Evolutionary conservation across 2,888 invertebrate genomes (phyloP), one percentile per base, ranked within the genome.

Genomic region (Cryptus armator): DNA sequence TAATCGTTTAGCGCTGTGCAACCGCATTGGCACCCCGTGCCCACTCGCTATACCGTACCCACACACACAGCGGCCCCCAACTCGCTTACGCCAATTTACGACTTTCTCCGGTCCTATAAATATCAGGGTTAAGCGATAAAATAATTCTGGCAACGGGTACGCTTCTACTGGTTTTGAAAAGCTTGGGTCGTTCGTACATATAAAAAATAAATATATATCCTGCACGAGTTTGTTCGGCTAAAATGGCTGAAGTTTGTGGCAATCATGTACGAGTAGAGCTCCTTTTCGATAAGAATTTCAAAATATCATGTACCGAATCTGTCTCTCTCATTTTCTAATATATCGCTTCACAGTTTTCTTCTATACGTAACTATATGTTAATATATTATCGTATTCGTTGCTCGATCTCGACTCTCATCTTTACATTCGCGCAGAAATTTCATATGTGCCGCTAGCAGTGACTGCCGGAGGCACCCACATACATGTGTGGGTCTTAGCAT

Each of bases 111-210:
- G 74, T 80, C 75, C 78, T 83, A 87, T 86, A 87, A 87, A 86
- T 87, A 87, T 67, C 82, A 82, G 85, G 82, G 68, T 86, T 86
- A 84, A 87, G 82, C 86, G 87, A 87, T 85, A 86, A 84, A 87
- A 87, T 87, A 84, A 87, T 87, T 87, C 84, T 85, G 85, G 84
- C 84, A 87, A 86, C 87, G 82, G 86, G 78, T 84, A 86, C 75
- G 67, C 81, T 43, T 43, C 44, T 53, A 43, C 76, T 56, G 79
- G 51, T 66, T 72, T 72, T 76, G 71, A 70, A 37, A 62, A 51
- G 76, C 75, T 24, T 32, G 75, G 37, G 43, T 44, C 75, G 53
- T 64, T 44, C 53, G 70, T 71, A 62, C n/a, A 79, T 72, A 64
- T 59, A 80, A 76, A 70, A 46, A 64, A 43, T 67, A 80, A 7